phyloP scores from a whole-genome alignment of 2,797 vertebrate genomes.

The Coregonus ussuriensis region DNA sequence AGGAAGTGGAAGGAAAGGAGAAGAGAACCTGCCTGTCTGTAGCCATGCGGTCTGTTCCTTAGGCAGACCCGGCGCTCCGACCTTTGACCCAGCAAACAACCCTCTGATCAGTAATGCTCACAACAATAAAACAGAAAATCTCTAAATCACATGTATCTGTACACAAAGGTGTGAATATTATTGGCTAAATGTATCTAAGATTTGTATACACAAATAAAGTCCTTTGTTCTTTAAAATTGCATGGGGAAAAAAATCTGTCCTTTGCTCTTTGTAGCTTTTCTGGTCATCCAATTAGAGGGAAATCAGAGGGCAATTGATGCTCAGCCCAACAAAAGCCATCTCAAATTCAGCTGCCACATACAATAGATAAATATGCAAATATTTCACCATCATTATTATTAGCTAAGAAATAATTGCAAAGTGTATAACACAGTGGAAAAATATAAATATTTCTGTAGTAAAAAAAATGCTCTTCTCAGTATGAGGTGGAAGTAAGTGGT shows the following conservation, averaged over 20 bases:
- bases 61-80: background rate
- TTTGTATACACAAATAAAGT: conserved; percentile 4
- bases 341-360: conserved; percentile 92
- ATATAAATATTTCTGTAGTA: conserved; percentile 74
- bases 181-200: background rate
- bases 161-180: background rate
- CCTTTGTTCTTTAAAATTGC: background rate
- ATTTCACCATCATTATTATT: conserved; percentile 72
- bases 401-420: conserved; percentile 54
- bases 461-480: conserved; percentile 45
- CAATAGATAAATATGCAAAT: conserved; percentile 95
- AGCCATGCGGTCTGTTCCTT: background rate
- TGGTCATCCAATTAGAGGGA: background rate
- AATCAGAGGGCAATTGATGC: conserved; percentile 22
- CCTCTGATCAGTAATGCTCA: conserved; percentile 9
- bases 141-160: background rate
- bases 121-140: background rate
- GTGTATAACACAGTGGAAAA: conserved; percentile 69
- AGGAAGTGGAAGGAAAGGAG: conserved; percentile 16
- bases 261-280: background rate
- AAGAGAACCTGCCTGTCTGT: background rate
- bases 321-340: conserved; percentile 10
- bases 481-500: conserved; percentile 41
- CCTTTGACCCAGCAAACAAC: conserved; percentile 14
- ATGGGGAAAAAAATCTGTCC: background rate